Evolutionary conservation across 2,113 vertebrate species (phyloP).

Genomic region (Brevimyrus niger): DNA sequence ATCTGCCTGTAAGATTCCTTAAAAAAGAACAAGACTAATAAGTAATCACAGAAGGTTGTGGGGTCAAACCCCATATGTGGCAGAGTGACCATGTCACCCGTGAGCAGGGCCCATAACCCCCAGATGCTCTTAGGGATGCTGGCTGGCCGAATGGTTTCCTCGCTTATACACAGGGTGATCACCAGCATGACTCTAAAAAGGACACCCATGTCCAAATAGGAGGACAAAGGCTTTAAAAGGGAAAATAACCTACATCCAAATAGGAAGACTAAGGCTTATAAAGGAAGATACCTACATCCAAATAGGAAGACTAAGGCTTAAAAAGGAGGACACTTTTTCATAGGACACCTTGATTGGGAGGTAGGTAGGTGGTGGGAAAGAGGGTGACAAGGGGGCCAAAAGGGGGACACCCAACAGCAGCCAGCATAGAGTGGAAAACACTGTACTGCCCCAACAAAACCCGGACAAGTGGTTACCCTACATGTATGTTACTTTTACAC

Average conservation of each 20-base stretch:
- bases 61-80: background rate
- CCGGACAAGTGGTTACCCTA: background rate
- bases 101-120: background rate
- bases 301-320: too few relatives aligned
- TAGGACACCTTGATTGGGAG: background rate
- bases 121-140: background rate
- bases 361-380: background rate
- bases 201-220: too few relatives aligned
- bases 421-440: background rate
- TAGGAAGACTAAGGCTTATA: too few relatives aligned
- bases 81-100: background rate
- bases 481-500: background rate
- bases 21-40: background rate
- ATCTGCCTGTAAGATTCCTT: conserved; percentile 95
- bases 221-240: too few relatives aligned
- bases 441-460: background rate
- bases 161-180: background rate
- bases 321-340: too few relatives aligned
- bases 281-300: too few relatives aligned
- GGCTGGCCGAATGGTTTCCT: background rate
- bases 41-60: background rate
- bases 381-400: background rate
- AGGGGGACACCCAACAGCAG: background rate
- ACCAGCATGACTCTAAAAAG: background rate
- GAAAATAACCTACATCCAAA: too few relatives aligned